Conservation (phyloP, 2,888 invertebrate species). For the Melieria omissa region DNA sequence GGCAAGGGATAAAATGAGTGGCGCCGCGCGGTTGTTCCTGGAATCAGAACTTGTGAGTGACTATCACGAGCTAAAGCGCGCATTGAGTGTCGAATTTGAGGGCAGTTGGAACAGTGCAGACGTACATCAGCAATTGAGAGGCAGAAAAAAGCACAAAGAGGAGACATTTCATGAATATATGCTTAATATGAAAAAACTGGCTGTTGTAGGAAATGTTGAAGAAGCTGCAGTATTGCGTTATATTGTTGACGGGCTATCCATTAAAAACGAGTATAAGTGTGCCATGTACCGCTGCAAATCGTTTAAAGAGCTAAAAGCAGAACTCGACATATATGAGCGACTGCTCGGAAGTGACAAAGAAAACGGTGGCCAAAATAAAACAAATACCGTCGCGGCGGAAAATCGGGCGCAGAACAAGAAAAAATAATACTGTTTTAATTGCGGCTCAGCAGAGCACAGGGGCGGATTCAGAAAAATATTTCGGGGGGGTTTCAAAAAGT, state of each 20-base stretch:
- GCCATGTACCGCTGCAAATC: slow-evolving; percentile 30
- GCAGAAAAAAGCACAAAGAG: slow-evolving; percentile 30
- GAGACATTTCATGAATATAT: slow-evolving; percentile 39
- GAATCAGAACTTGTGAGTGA: slow-evolving; percentile 35
- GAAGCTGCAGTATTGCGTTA: slow-evolving; percentile 29
- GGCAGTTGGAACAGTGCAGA: slow-evolving; percentile 32
- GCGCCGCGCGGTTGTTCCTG: slow-evolving; percentile 38
- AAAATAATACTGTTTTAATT: slow-evolving; percentile 29
- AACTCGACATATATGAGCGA: slow-evolving; percentile 28
- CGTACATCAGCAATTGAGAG: slow-evolving; percentile 34
- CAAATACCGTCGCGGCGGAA: neutral
- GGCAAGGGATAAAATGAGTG: slow-evolving; percentile 39
- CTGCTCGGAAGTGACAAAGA: slow-evolving; percentile 10
- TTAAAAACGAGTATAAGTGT: slow-evolving; percentile 36
- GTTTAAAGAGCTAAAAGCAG: slow-evolving; percentile 33
- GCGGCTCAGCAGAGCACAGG: slow-evolving; percentile 29
- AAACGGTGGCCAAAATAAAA: neutral
- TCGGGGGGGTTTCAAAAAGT: too few relatives aligned
- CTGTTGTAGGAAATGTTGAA: slow-evolving; percentile 24
- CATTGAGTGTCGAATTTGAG: slow-evolving; percentile 31
- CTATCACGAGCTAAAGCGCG: slow-evolving; percentile 17
- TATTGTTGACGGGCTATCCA: slow-evolving; percentile 35
- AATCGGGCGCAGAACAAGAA: neutral
- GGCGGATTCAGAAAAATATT: too few relatives aligned
- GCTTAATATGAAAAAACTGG: slow-evolving; percentile 31